Conservation (phyloP, 2,113 vertebrate species). For the Lamprotornis superbus region DNA sequence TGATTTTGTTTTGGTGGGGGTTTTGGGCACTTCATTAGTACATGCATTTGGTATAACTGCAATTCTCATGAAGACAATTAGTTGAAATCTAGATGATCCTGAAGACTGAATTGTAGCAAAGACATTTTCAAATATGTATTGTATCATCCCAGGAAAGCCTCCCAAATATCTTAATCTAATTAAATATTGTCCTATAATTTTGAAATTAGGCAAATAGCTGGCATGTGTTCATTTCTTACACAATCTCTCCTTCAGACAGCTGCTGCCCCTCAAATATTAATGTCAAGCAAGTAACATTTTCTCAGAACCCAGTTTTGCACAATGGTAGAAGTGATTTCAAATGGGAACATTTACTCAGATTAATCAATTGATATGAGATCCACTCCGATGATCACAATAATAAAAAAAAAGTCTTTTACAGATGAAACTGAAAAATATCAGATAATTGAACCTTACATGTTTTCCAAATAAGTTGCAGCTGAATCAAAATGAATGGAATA, state of each 20-base stretch:
- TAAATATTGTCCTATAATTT: neutral
- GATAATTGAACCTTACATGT: neutral
- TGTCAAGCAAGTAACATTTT: neutral
- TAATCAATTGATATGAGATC: neutral
- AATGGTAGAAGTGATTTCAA: neutral
- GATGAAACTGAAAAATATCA: neutral
- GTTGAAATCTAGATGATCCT: neutral
- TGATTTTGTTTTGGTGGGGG: neutral
- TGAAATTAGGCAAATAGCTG: neutral
- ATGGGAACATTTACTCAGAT: neutral
- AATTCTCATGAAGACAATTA: neutral
- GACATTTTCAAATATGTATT: neutral
- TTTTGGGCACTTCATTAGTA: neutral
- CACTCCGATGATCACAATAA: neutral
- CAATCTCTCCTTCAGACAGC: neutral
- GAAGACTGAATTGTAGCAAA: neutral
- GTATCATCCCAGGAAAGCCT: neutral
- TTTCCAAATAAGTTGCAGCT: neutral
- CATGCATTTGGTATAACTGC: neutral
- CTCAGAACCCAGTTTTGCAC: neutral
- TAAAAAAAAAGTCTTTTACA: neutral
- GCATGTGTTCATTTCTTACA: neutral
- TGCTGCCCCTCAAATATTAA: neutral
- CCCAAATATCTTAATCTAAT: neutral
- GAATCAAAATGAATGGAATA: neutral